Percentiles rank a stretch among this genome's conserved stretches.
phyloP scores from a whole-genome alignment of 2,888 invertebrate species.

The Cephus spinipes region DNA sequence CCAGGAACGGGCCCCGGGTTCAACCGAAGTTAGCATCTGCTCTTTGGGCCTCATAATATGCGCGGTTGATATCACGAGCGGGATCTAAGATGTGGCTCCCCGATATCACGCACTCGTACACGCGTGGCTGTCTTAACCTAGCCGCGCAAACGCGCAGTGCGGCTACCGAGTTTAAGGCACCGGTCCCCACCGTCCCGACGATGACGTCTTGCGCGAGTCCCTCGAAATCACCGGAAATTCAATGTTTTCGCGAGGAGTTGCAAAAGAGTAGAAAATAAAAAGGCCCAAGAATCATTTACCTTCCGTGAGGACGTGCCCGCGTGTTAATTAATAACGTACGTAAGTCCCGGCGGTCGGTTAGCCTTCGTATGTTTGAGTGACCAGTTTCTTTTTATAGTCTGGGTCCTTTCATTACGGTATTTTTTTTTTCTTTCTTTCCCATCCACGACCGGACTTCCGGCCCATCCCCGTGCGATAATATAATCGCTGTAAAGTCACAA shows the following conservation, averaged over 20 bases:
- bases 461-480: constrained; percentile 9
- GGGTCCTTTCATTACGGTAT: background rate
- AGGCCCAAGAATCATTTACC: background rate
- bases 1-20: constrained; percentile 41
- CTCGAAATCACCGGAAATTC: background rate
- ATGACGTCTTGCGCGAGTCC: background rate
- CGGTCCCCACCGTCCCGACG: background rate
- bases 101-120: constrained; percentile 63
- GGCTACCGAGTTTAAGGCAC: background rate
- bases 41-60: constrained; percentile 59
- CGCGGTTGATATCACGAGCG: constrained; percentile 58
- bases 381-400: background rate
- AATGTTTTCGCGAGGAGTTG: background rate
- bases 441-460: constrained; percentile 52
- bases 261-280: background rate
- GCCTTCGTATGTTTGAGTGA: background rate
- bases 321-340: constrained; percentile 58
- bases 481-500: background rate
- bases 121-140: constrained; percentile 45
- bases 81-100: constrained; percentile 33
- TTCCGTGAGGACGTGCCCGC: constrained; percentile 29
- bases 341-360: constrained; percentile 35
- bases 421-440: background rate
- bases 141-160: constrained; percentile 1
- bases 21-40: constrained; percentile 57